These are phyloP conservation scores for Epizoanthus scotinus DNA, from an alignment of 92 coral and sea anemone genomes.

Conservation along the genomic window DNA sequence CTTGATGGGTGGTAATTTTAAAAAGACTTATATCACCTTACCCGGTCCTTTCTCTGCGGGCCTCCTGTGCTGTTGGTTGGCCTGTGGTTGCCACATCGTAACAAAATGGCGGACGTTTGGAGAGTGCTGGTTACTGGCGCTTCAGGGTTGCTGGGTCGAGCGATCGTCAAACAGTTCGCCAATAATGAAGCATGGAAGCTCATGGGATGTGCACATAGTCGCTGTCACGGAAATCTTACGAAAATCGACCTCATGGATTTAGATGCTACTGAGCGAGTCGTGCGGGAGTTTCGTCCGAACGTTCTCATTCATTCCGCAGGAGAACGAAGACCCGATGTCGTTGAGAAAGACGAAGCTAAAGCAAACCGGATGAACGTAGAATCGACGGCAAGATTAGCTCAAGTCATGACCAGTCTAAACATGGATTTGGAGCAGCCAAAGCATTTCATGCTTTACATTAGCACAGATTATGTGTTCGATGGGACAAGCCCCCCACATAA, in stretches of 20 bases:
- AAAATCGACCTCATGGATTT: conserved; percentile 78
- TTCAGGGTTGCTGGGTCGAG: conserved; percentile 88
- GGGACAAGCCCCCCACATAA: conserved; percentile 80
- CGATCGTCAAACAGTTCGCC: conserved; percentile 71
- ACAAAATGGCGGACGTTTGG: conserved; percentile 66
- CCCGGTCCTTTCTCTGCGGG: too few species aligned
- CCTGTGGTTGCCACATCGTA: neutral
- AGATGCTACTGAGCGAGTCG: conserved; percentile 69
- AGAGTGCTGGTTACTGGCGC: conserved; percentile 83
- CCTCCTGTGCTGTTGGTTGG: too few species aligned
- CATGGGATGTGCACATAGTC: conserved; percentile 80
- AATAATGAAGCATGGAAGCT: conserved; percentile 59
- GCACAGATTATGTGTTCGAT: conserved; percentile 93
- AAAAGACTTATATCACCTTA: too few species aligned
- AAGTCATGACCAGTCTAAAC: conserved; percentile 67
- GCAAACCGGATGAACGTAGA: conserved; percentile 69
- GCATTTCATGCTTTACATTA: conserved; percentile 83
- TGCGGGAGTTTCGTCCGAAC: conserved; percentile 76
- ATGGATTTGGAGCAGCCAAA: conserved; percentile 45
- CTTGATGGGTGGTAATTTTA: too few species aligned
- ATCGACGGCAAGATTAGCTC: conserved; percentile 65
- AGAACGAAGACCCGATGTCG: conserved; percentile 84
- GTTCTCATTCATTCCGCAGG: conserved; percentile 80
- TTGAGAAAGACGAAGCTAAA: conserved; percentile 71
- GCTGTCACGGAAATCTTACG: conserved; percentile 63